phyloP scores from a whole-genome alignment of 2,888 invertebrate species.

The Mythimna pallens region DNA sequence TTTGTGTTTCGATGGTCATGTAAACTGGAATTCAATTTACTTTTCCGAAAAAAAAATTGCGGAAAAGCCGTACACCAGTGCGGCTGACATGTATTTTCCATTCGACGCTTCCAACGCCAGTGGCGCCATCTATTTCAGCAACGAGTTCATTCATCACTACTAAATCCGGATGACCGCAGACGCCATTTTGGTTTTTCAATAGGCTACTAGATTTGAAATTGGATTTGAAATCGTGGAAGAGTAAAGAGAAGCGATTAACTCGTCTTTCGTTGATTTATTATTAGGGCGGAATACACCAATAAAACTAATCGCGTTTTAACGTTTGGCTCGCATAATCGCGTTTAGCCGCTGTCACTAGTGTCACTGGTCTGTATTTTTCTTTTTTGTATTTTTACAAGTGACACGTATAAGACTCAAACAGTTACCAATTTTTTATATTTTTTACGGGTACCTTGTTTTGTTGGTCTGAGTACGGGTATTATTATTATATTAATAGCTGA shows the following conservation, averaged over 20 bases:
- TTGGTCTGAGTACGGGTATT: too few species aligned
- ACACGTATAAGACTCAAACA: too few species aligned
- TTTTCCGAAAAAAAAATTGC: slow-evolving; percentile 39
- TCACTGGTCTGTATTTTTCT: too few species aligned
- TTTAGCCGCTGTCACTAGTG: too few species aligned
- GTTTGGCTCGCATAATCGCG: too few species aligned
- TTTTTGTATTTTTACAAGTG: too few species aligned
- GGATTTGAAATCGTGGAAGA: slow-evolving; percentile 16
- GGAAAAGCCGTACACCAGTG: slow-evolving; percentile 27
- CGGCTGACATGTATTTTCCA: slow-evolving; percentile 66
- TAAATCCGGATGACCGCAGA: slow-evolving; percentile 56
- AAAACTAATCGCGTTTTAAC: too few species aligned
- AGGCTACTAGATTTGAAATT: slow-evolving; percentile 28
- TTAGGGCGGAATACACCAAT: too few species aligned
- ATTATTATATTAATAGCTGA: too few species aligned
- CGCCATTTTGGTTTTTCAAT: slow-evolving; percentile 57
- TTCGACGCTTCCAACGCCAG: slow-evolving; percentile 57
- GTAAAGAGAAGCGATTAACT: neutral
- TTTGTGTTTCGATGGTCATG: slow-evolving; percentile 34
- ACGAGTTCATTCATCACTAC: slow-evolving; percentile 64
- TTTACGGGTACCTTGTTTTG: neutral
- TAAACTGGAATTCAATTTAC: slow-evolving; percentile 57
- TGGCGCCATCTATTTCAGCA: slow-evolving; percentile 56
- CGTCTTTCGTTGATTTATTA: slow-evolving; percentile 5
- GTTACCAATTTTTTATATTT: neutral